A percentile compares a stretch with the other conserved stretches of the same genome.
These are phyloP conservation scores for Perithous albicinctus DNA, from an alignment of 2,888 invertebrate genomes.

Conservation along the genomic window DNA sequence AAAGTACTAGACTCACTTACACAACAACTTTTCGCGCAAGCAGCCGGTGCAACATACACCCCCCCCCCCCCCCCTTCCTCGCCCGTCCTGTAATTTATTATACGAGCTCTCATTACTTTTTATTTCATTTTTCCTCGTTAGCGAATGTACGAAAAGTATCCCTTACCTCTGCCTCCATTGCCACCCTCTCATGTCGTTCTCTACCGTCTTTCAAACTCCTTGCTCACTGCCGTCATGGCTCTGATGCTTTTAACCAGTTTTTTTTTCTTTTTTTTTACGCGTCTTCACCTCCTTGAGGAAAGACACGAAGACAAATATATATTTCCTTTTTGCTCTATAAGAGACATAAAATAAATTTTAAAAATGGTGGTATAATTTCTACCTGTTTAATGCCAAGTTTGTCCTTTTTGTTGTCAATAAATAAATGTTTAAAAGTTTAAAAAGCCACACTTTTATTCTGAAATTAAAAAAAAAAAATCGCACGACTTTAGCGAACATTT, in stretches of 20 bases:
- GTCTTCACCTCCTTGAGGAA: slow-evolving; percentile 32
- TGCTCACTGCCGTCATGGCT: slow-evolving; percentile 23
- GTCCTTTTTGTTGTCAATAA: too few species aligned
- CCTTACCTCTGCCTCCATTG: slow-evolving; percentile 34
- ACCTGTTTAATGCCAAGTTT: too few species aligned
- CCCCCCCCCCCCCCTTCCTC: slow-evolving; percentile 27
- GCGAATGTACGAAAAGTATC: slow-evolving; percentile 67
- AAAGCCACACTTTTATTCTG: too few species aligned
- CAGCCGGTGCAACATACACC: slow-evolving; percentile 3
- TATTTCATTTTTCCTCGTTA: slow-evolving; percentile 77
- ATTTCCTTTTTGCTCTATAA: neutral
- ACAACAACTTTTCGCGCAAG: slow-evolving; percentile 34
- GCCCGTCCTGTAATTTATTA: slow-evolving; percentile 76
- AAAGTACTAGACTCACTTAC: slow-evolving; percentile 56
- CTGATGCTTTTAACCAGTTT: slow-evolving; percentile 34
- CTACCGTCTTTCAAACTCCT: slow-evolving; percentile 11
- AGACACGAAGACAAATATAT: slow-evolving; percentile 24
- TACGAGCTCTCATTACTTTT: slow-evolving; percentile 76
- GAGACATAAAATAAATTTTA: neutral
- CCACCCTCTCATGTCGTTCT: slow-evolving; percentile 16
- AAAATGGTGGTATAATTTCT: too few species aligned
- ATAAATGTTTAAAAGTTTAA: too few species aligned
- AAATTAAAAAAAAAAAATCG: too few species aligned
- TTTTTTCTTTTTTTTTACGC: slow-evolving; percentile 43
- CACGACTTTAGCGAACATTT: too few species aligned